Evolutionary conservation across 1,140 invertebrate genomes (phyloP), one percentile per base, ranked within the genome.

Genomic region (Procambarus clarkii): DNA sequence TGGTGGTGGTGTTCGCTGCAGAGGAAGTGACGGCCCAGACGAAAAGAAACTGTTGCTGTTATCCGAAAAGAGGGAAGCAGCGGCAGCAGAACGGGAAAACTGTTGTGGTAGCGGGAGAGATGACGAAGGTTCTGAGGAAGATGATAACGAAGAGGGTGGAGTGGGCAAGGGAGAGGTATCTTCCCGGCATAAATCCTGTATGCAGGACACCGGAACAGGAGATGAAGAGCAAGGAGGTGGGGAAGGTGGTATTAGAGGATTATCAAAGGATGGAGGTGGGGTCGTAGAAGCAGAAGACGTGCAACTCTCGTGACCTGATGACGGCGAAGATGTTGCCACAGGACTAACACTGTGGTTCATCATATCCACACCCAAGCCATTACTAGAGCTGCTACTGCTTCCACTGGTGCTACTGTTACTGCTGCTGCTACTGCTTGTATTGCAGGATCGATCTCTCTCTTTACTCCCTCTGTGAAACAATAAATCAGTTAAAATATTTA

Each of bases 41-140:
- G 92, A 93, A 76, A 93, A 93, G 78, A 92, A 93, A 60, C 92
- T 93, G 84, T 93, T 89, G 64, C 78, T 92, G 76, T 92, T 93
- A 80, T 92, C 92, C 7, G 91, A 92, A 76, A 92, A 92, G 58
- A 92, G 82, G 44, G 91, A 92, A 2, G 71, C 71, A 24, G 91
- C 81, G 44, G 91, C 69, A 58, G 69, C 81, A 44, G 79, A 64
- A 45, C 69, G 76, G 1, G 86, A 89, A 13, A 92, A 88, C 64
- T 92, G 91, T 48, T 88, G 86, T 46, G 91, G 76, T 50, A 83
- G 77, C 15, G 86, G 86, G 13, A 89, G 64, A 0, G 81, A 89
- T 4, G 91, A 92, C 0, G 91, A 92, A 34, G 81, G 91, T n/a
- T 92, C 91, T 0, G 91, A 92, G 48, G 86, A 92, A 0, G 91